These are phyloP conservation scores for Aculops lycopersici DNA, from an alignment of 1,140 invertebrate species.

Conservation along the genomic window DNA sequence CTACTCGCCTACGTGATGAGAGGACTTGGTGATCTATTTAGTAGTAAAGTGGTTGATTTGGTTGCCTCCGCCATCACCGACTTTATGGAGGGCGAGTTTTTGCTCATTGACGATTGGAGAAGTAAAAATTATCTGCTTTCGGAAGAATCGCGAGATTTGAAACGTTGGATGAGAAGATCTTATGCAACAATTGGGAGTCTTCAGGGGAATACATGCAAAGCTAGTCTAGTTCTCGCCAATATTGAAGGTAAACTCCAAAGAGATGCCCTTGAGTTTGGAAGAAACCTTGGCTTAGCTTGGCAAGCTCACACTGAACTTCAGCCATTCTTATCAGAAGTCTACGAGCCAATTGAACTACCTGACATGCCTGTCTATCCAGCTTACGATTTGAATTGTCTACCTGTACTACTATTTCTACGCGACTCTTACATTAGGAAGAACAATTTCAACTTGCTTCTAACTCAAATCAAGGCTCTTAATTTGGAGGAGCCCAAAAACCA, in stretches of 20 bases:
- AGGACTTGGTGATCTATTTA: conserved; percentile 41
- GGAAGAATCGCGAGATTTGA: conserved; percentile 25
- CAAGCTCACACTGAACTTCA: conserved; percentile 22
- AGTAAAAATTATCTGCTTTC: conserved; percentile 23
- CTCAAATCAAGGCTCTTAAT: not conserved
- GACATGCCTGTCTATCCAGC: not conserved
- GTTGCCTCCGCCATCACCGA: conserved; percentile 58
- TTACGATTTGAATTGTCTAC: not conserved
- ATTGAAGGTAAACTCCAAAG: conserved; percentile 25
- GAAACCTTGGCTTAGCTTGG: conserved; percentile 56
- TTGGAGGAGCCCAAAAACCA: no score
- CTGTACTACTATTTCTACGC: not conserved
- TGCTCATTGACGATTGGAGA: conserved; percentile 42
- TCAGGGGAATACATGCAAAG: conserved; percentile 54
- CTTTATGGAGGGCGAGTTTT: conserved; percentile 57
- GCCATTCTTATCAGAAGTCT: conserved; percentile 1
- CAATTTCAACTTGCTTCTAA: not conserved
- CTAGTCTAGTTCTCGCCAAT: conserved; percentile 42
- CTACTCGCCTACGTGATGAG: conserved; percentile 56
- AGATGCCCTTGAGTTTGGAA: conserved; percentile 58
- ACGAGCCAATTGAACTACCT: not conserved
- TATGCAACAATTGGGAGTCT: conserved; percentile 45
- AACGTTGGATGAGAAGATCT: conserved; percentile 49
- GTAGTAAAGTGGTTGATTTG: conserved; percentile 42
- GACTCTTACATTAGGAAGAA: not conserved